Conservation (phyloP, 2,888 invertebrate species). For the Conops quadrifasciatus region DNA sequence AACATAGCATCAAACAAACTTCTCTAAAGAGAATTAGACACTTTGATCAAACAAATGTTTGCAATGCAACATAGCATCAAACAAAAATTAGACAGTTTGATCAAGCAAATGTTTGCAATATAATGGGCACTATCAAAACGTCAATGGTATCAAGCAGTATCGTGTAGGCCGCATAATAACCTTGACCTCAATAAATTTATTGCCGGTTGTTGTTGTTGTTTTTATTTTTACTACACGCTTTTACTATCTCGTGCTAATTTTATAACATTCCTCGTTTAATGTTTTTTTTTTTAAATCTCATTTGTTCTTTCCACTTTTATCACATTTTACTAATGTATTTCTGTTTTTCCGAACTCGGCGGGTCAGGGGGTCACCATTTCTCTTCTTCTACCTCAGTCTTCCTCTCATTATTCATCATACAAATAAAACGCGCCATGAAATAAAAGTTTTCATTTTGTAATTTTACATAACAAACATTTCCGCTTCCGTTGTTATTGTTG, state of each 20-base stretch:
- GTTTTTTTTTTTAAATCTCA: background rate
- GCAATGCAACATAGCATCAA: too few relatives aligned
- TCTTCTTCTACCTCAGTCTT: background rate
- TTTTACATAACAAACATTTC: slow-evolving; percentile 35
- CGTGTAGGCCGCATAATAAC: background rate
- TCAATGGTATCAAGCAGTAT: too few relatives aligned
- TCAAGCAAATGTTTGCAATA: too few relatives aligned
- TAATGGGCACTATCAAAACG: too few relatives aligned
- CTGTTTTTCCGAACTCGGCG: background rate
- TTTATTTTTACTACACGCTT: too few relatives aligned
- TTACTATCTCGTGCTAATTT: background rate
- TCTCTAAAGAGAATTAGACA: too few relatives aligned
- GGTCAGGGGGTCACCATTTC: background rate
- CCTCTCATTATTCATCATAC: background rate
- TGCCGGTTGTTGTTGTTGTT: too few relatives aligned
- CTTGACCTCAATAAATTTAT: slow-evolving; percentile 20
- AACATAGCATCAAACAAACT: too few relatives aligned
- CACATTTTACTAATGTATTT: background rate
- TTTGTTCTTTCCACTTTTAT: background rate
- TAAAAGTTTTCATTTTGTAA: slow-evolving; percentile 23
- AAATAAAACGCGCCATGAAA: background rate
- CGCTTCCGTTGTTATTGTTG: slow-evolving; percentile 16
- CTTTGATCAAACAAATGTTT: too few relatives aligned
- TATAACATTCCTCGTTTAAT: background rate
- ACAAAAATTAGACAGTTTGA: too few relatives aligned